Percentiles rank a stretch among this genome's conserved stretches.
phyloP scores from a whole-genome alignment of 2,113 vertebrate species.

The Chionomys nivalis region DNA sequence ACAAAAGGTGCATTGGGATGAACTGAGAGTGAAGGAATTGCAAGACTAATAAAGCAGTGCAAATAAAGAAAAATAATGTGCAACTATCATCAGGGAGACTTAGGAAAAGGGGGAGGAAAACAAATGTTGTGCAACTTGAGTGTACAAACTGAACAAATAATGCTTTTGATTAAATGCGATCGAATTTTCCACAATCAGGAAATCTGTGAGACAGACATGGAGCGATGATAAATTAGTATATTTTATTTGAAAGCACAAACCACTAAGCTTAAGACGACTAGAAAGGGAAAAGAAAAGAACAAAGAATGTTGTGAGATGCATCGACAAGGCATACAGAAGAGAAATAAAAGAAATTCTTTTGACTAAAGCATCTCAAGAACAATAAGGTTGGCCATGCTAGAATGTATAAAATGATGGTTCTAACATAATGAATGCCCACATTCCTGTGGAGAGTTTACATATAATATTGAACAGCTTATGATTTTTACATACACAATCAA shows the following conservation, averaged over 20 bases:
- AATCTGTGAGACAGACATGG: neutral
- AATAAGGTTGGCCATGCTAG: neutral
- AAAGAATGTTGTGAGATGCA: neutral
- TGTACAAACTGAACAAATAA: neutral
- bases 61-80: neutral
- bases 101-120: neutral
- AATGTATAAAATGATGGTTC: neutral
- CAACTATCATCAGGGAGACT: neutral
- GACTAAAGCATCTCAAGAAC: neutral
- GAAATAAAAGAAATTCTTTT: neutral
- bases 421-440: neutral
- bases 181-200: neutral
- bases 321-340: neutral
- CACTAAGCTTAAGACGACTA: neutral
- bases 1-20: neutral
- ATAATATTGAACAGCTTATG: neutral
- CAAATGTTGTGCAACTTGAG: neutral
- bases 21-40: neutral
- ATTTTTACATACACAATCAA: neutral
- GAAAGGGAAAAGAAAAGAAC: neutral
- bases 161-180: neutral
- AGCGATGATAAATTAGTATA: neutral
- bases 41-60: neutral
- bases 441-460: neutral
- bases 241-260: neutral